These are phyloP conservation scores for Mesoligia furuncula DNA, from an alignment of 2,888 invertebrate genomes.

Conservation along the genomic window DNA sequence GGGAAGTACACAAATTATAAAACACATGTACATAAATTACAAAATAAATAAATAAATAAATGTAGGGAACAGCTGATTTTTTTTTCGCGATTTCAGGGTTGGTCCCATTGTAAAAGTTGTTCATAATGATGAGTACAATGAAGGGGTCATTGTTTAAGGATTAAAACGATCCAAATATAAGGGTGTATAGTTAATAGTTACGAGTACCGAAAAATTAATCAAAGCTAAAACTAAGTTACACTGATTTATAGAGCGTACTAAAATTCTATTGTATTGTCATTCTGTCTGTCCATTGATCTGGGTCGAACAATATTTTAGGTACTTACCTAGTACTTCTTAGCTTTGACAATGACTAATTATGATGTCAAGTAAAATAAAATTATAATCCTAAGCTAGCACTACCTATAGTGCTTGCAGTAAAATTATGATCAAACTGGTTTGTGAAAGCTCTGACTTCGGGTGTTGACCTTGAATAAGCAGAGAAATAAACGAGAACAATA, in stretches of 20 bases:
- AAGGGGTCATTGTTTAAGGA: too few relatives aligned
- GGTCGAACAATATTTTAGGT: conserved; percentile 16
- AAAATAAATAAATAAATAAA: too few relatives aligned
- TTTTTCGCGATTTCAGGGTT: too few relatives aligned
- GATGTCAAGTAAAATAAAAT: conserved; percentile 5
- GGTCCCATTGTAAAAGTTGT: too few relatives aligned
- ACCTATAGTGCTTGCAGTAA: background rate
- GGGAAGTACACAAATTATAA: too few relatives aligned
- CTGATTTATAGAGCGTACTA: conserved; percentile 20
- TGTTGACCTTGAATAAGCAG: conserved; percentile 6
- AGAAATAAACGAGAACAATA: conserved; percentile 19
- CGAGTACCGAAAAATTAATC: background rate
- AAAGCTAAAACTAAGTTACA: background rate
- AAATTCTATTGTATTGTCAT: conserved; percentile 35
- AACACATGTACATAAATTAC: too few relatives aligned
- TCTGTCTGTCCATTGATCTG: conserved; percentile 31
- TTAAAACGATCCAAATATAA: too few relatives aligned
- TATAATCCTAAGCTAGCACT: background rate
- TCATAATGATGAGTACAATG: too few relatives aligned
- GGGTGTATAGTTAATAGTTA: background rate
- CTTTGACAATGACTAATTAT: conserved; percentile 39
- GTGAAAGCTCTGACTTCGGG: conserved; percentile 21
- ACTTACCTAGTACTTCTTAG: background rate
- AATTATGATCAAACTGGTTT: background rate
- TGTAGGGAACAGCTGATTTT: too few relatives aligned